Conservation (phyloP, 2,113 vertebrate species). For the Salvelinus fontinalis region DNA sequence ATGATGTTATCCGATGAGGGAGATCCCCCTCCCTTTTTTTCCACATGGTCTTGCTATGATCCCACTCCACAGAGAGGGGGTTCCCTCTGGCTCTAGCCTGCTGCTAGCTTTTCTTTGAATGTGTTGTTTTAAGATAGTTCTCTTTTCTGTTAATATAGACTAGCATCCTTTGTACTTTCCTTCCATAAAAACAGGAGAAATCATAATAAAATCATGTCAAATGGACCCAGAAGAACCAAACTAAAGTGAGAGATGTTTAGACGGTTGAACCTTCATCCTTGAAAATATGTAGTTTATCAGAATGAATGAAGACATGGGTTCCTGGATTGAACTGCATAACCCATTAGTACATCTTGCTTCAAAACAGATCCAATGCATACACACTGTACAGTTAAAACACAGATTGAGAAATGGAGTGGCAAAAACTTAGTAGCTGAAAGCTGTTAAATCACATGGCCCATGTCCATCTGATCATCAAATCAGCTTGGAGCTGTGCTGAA, state of each 20-base stretch:
- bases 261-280: constrained; percentile 30
- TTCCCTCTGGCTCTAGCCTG: neutral
- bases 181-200: constrained; percentile 45
- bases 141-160: constrained; percentile 38
- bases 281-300: constrained; percentile 51
- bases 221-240: constrained; percentile 41
- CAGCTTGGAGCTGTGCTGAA: constrained; percentile 41
- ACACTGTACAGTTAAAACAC: constrained; percentile 17
- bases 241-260: constrained; percentile 41
- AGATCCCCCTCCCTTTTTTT: constrained; percentile 1
- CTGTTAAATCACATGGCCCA: constrained; percentile 43
- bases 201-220: constrained; percentile 31
- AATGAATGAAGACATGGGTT: constrained; percentile 41
- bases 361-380: neutral
- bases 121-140: constrained; percentile 20
- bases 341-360: constrained; percentile 44
- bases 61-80: constrained; percentile 5
- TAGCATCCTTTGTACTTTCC: constrained; percentile 14
- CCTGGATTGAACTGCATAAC: constrained; percentile 34
- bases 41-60: neutral
- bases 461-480: constrained; percentile 39
- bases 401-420: constrained; percentile 5
- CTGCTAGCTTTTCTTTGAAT: neutral
- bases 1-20: constrained; percentile 25
- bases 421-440: neutral